phyloP scores from a whole-genome alignment of 2,113 vertebrate species.

The Rousettus leschenaultii region DNA sequence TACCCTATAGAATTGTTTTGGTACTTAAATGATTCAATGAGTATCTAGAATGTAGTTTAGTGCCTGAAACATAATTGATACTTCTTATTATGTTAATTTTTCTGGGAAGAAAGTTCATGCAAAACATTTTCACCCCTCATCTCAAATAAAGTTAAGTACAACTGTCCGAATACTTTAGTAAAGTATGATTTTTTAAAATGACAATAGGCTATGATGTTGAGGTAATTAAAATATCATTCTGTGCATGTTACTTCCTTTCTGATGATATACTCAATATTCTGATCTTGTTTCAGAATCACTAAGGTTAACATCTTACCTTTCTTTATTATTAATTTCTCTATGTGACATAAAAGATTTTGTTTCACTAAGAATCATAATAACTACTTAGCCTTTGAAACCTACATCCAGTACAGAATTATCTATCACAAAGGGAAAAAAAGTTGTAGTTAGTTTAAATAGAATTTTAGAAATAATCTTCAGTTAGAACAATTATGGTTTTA shows the following conservation, averaged over 20 bases:
- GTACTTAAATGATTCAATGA: not conserved
- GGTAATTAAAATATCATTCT: slow-evolving; percentile 50
- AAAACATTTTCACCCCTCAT: not conserved
- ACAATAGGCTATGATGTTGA: not conserved
- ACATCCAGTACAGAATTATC: slow-evolving; percentile 26
- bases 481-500: slow-evolving; percentile 2
- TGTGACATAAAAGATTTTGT: slow-evolving; percentile 47
- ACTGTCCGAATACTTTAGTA: not conserved
- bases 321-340: slow-evolving; percentile 57
- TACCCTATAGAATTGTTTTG: not conserved
- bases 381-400: slow-evolving; percentile 41
- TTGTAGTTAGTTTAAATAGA: slow-evolving; percentile 25
- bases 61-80: not conserved
- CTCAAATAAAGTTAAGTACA: slow-evolving; percentile 5
- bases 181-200: slow-evolving; percentile 38
- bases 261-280: slow-evolving; percentile 25
- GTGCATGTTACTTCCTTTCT: slow-evolving; percentile 14
- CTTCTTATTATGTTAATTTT: not conserved
- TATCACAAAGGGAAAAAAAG: slow-evolving; percentile 22
- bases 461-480: slow-evolving; percentile 50
- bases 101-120: not conserved
- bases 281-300: slow-evolving; percentile 38
- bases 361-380: slow-evolving; percentile 43
- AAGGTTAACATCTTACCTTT: slow-evolving; percentile 39
- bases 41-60: not conserved